phyloP scores from a whole-genome alignment of 2,113 vertebrate species.

The Dascyllus trimaculatus region DNA sequence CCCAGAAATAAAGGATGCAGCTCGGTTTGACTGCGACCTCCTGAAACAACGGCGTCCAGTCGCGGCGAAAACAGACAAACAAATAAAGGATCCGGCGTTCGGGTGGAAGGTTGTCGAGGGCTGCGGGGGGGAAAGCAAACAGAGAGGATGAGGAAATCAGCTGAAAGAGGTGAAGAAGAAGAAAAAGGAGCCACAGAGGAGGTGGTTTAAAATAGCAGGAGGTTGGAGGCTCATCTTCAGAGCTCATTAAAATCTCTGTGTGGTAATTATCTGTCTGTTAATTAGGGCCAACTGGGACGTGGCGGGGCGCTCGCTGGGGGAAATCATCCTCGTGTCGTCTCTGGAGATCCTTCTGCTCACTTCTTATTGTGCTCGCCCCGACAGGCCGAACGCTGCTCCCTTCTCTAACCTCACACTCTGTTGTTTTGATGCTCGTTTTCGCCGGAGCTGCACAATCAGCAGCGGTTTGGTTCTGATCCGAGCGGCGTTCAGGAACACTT shows the following conservation, averaged over 20 bases:
- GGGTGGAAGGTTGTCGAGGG: conserved; percentile 8
- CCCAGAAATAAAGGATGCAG: too few relatives aligned
- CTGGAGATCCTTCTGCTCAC: conserved; percentile 34
- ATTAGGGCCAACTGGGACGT: conserved; percentile 69
- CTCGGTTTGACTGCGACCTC: too few relatives aligned
- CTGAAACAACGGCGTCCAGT: too few relatives aligned
- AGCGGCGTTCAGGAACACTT: conserved; percentile 8
- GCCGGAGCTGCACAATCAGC: background rate
- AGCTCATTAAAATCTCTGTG: conserved; percentile 76
- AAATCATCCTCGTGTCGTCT: conserved; percentile 61
- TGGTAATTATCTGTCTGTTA: conserved; percentile 77
- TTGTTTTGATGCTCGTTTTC: conserved; percentile 5
- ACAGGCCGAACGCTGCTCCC: background rate
- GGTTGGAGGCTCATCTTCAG: conserved; percentile 70
- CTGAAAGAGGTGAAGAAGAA: conserved; percentile 24
- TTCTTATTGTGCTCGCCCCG: conserved; percentile 21
- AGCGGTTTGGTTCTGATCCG: conserved; percentile 1
- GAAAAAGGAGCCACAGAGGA: conserved; percentile 7
- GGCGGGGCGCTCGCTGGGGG: conserved; percentile 58
- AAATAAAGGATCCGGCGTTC: background rate
- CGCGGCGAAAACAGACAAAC: too few relatives aligned
- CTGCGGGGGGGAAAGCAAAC: conserved; percentile 24
- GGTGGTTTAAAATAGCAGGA: conserved; percentile 78
- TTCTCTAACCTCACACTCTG: background rate
- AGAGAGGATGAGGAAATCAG: conserved; percentile 35